Evolutionary conservation across 2,113 vertebrate species (phyloP), one percentile per base, ranked within the genome.

Genomic region (Austrofundulus limnaeus): DNA sequence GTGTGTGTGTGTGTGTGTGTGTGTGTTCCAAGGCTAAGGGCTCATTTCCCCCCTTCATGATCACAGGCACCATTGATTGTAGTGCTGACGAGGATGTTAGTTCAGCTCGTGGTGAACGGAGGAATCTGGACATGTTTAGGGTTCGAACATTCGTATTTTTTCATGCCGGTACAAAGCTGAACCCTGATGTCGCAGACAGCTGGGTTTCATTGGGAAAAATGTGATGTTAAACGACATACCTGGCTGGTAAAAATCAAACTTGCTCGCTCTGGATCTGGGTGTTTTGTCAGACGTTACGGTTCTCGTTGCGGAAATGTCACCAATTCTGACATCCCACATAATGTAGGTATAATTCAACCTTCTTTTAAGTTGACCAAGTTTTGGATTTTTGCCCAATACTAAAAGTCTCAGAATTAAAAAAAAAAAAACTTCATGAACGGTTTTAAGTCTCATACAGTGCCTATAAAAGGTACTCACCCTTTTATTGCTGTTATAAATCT

Each of bases 121-220:
- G 59, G 77, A 73, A 86, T 89, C 85, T 92, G 90, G 88, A 87
- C 87, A 63, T 86, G 78, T 90, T 92, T 91, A 91, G 82, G 76
- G 78, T 67, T 62, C 72, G 53, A 87, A 87, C 87, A 86, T 91
- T 90, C 83, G 83, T 86, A 79, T 85, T 71, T 79, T 79, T 74
- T 71, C 39, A 79, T 75, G 70, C 81, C 67, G 75, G 77, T 84
- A 82, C 78, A 82, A 84, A 74, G 85, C 54, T 79, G 84, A 84
- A 82, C 77, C 73, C 80, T 81, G 85, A 88, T 86, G 83, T 50
- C 70, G 69, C 17, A 21, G 59, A 65, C 91, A 89, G 84, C 85
- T 91, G 90, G 79, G 64, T 88, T 84, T 84, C 69, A 81, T 92
- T 91, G 87, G 61, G 57, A 74, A 10, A 69, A 83, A 86, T 80